Percentiles rank a stretch among this genome's conserved stretches.
These are phyloP conservation scores for Leptopilina clavipes DNA, from an alignment of 1,140 invertebrate genomes.

Conservation along the genomic window DNA sequence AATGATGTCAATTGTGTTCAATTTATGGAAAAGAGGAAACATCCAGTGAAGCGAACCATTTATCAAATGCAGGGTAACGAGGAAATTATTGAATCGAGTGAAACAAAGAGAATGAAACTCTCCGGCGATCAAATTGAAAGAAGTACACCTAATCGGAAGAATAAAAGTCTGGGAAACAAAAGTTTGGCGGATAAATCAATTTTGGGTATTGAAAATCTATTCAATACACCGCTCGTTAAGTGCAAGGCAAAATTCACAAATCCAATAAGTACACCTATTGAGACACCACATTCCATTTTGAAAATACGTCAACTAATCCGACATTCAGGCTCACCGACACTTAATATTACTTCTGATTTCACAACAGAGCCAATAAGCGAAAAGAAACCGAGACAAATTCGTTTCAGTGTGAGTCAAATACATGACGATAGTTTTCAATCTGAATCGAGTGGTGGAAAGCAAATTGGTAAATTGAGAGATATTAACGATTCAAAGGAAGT, in stretches of 20 bases:
- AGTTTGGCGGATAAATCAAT: slow-evolving; percentile 36
- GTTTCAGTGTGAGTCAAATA: slow-evolving; percentile 52
- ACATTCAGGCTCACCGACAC: slow-evolving; percentile 56
- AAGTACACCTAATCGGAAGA: slow-evolving; percentile 46
- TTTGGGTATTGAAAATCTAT: slow-evolving; percentile 57
- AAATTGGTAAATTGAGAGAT: not conserved
- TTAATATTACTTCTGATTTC: not conserved
- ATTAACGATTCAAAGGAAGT: slow-evolving; percentile 27
- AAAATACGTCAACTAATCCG: slow-evolving; percentile 69
- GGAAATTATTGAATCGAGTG: not conserved
- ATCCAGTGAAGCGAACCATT: slow-evolving; percentile 52
- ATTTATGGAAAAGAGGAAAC: slow-evolving; percentile 52
- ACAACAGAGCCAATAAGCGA: slow-evolving; percentile 24
- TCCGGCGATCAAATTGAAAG: not conserved
- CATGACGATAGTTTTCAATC: slow-evolving; percentile 18
- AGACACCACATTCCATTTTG: slow-evolving; percentile 71
- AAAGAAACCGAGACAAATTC: slow-evolving; percentile 50
- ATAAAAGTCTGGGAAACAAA: not conserved
- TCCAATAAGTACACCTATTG: slow-evolving; percentile 22
- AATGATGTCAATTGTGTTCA: slow-evolving; percentile 57
- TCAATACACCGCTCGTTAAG: slow-evolving; percentile 67
- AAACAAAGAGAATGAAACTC: not conserved
- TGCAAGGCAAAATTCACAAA: slow-evolving; percentile 50
- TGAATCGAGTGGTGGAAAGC: not conserved
- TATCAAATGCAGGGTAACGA: slow-evolving; percentile 48